phyloP scores from a whole-genome alignment of 2,113 vertebrate species.

The Leucoraja erinaceus region DNA sequence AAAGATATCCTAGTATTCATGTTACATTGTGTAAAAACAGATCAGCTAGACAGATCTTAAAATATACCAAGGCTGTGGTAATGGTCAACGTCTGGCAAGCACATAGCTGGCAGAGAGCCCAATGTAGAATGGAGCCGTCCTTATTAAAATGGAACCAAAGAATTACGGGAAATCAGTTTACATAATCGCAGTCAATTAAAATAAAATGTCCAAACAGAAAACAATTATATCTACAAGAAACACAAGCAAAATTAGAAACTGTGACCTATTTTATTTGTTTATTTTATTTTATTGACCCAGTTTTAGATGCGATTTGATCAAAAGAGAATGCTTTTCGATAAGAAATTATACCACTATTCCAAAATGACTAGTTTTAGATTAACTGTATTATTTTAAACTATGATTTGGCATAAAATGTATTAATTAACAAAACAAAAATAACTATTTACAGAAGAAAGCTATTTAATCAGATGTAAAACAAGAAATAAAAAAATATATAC shows the following conservation, averaged over 20 bases:
- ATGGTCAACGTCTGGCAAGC: background rate
- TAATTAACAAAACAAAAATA: background rate
- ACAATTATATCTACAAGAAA: conserved; percentile 35
- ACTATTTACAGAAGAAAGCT: background rate
- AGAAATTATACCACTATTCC: background rate
- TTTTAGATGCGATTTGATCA: background rate
- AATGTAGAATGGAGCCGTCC: conserved; percentile 6
- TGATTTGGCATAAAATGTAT: background rate
- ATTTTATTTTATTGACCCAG: background rate
- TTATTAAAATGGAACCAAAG: conserved; percentile 31
- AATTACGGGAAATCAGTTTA: conserved; percentile 31
- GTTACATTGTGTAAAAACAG: background rate
- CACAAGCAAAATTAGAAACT: conserved; percentile 22
- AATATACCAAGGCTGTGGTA: background rate
- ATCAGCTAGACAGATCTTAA: conserved; percentile 11
- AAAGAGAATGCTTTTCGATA: background rate
- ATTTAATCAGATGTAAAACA: background rate
- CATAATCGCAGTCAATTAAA: conserved; percentile 22
- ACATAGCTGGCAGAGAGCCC: conserved; percentile 8
- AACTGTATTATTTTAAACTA: background rate
- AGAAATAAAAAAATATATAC: background rate
- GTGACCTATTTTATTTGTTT: conserved; percentile 21
- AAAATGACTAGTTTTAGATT: background rate
- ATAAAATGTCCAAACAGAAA: conserved; percentile 15
- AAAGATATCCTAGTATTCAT: background rate